These are phyloP conservation scores for Lathamus discolor DNA, from an alignment of 2,113 vertebrate species.

Conservation along the genomic window DNA sequence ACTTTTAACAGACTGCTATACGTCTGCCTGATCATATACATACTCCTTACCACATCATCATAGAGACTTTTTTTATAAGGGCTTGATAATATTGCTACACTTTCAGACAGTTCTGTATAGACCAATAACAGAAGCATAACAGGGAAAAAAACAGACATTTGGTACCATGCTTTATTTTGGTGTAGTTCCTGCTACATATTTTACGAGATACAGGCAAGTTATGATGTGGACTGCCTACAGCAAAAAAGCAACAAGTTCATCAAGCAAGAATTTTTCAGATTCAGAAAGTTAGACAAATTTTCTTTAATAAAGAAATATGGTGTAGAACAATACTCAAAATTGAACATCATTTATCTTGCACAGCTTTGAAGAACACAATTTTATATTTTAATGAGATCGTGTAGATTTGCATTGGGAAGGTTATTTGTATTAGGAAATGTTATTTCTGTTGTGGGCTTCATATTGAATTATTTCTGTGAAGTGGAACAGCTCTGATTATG, in stretches of 20 bases:
- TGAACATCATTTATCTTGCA: background rate
- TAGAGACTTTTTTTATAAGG: background rate
- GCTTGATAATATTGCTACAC: background rate
- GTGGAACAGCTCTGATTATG: background rate
- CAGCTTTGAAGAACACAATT: background rate
- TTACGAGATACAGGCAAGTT: background rate
- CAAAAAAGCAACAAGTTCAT: background rate
- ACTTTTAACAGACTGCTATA: slow-evolving; percentile 3
- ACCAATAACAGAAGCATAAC: background rate
- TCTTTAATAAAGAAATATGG: background rate
- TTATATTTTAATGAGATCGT: background rate
- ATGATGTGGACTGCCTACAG: background rate
- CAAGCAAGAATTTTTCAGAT: background rate
- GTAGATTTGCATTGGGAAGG: background rate
- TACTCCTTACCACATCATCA: background rate
- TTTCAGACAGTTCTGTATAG: background rate
- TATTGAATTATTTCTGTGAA: slow-evolving; percentile 24
- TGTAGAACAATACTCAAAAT: background rate
- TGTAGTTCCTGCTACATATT: background rate
- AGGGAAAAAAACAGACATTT: background rate
- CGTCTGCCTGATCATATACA: background rate
- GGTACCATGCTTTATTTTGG: background rate
- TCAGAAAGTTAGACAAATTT: background rate
- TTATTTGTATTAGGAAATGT: background rate
- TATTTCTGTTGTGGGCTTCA: background rate